Base-by-base conservation (phyloP, 2,797 vertebrate species). In the Sebastes kiyomatsui region DNA sequence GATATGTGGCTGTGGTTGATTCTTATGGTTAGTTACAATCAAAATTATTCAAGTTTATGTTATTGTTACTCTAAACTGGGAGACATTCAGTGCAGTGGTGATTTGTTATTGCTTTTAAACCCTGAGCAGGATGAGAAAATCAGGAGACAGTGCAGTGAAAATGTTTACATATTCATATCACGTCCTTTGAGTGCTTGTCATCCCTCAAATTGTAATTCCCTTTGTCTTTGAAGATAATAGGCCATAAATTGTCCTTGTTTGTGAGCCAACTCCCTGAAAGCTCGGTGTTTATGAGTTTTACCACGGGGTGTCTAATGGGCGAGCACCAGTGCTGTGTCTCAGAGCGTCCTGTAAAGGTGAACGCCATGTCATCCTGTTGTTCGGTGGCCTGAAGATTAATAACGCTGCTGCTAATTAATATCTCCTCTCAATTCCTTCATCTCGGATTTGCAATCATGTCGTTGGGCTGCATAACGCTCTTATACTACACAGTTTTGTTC, bases 161-260 rank as follows among this genome's bases (percentile, higher is more conserved):
- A 88, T 83, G 85, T 94, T 95, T 93, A 90, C 94, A 94, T 94
- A 95, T 95, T 94, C 93, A 93, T 89, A 93, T 90, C 85, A 86
- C 89, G 87, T 94, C 90, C 90, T 90, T 84, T 87, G 82, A 94
- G 91, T 88, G 90, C 93, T 93, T 94, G 94, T 94, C 94, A 93
- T 95, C 90, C 88, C 84, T 94, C 90, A 93, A 93, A 95, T 95
- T 92, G 90, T 95, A 94, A 94, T 93, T 93, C 87, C 88, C 89
- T 94, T 94, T 95, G 95, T 95, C 95, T 95, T 95, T 94, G 90
- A 94, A 93, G 93, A 94, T 95, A 95, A 94, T 95, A 93, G 92
- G 92, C 91, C 91, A 90, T 95, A 95, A 95, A 95, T 95, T 95
- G 95, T 95, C 94, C 93, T 95, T 95, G 95, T 95, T 95, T 95